These are phyloP conservation scores for Elephantulus edwardii DNA, from an alignment of 2,113 vertebrate genomes.

Conservation along the genomic window DNA sequence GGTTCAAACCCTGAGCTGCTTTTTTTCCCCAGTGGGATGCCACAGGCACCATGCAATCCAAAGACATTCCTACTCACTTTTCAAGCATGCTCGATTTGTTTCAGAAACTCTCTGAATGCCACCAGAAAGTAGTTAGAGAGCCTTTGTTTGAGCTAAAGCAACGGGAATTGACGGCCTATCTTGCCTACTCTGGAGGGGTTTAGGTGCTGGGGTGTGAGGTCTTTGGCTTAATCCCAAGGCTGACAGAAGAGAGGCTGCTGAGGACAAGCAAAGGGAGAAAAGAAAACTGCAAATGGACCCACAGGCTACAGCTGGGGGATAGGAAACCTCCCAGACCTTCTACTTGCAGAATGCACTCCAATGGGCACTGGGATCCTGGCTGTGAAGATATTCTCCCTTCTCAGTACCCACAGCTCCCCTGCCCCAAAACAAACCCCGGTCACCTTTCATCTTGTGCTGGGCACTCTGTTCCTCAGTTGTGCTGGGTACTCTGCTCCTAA, in stretches of 20 bases:
- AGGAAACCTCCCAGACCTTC: too few species aligned
- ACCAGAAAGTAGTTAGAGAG: neutral
- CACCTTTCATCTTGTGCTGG: neutral
- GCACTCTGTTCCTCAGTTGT: neutral
- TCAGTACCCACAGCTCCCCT: neutral
- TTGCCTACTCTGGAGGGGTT: neutral
- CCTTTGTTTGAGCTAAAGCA: neutral
- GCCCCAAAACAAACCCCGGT: neutral
- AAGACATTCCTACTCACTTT: conserved; percentile 50
- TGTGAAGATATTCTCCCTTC: neutral
- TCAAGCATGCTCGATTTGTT: conserved; percentile 52
- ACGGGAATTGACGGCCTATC: conserved; percentile 1
- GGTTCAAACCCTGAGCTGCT: conserved; percentile 25
- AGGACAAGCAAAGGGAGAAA: too few species aligned
- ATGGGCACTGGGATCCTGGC: neutral
- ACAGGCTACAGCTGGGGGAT: neutral
- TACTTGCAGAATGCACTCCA: neutral
- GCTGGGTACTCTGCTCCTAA: neutral
- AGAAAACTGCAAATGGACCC: too few species aligned
- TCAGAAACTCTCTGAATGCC: neutral
- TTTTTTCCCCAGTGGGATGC: conserved; percentile 48
- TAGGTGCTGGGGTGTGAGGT: neutral
- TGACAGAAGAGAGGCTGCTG: neutral
- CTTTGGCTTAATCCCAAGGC: neutral
- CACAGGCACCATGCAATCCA: conserved; percentile 58